Base-by-base conservation (phyloP, 2,797 vertebrate genomes). In the Gobionotothen gibberifrons region DNA sequence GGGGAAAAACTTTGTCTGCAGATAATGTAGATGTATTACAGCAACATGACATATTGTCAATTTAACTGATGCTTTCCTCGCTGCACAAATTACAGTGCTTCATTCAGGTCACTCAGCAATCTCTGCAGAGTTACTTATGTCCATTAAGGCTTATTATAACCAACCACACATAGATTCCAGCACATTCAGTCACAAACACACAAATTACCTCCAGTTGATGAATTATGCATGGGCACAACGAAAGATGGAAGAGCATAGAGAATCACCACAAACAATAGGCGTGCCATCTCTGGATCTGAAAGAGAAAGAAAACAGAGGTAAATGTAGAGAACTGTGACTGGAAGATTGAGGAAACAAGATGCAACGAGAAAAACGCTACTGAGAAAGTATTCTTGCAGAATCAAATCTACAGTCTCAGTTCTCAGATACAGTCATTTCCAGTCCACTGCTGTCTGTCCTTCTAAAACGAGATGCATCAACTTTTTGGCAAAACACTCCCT, bases 201-300 rank as follows among this genome's bases (percentile, higher is more conserved):
- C 70, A 90, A 78, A 90, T 94, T 94, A 95, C 95, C 95, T 95
- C 87, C 94, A 72, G 92, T 63, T 71, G 95, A 94, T 92, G 92
- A 94, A 93, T 95, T 95, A 93, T 94, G 94, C 87, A 94, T 93
- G 86, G 93, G 90, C 80, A 90, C 91, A 74, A 94, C 93, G 74
- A 91, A 88, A 86, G 91, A 86, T 71, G 93, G 94, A 79, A 95
- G 90, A 87, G 90, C 77, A 77, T 64, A 78, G 85, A 93, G 91
- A 75, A 93, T 79, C 72, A 93, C 83, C 60, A 93, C 83, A 79
- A 93, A 89, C 85, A 94, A 86, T 74, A 91, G 87, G 84, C 72
- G 85, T 19, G 87, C 90, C 94, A 95, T 95, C 82, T 82, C 91
- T 85, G 88, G 89, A 93, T 93, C 95, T 95, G 90, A 79, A 79